Evolutionary conservation across 2,888 invertebrate genomes (phyloP).

Genomic region (Ochropleura plecta): DNA sequence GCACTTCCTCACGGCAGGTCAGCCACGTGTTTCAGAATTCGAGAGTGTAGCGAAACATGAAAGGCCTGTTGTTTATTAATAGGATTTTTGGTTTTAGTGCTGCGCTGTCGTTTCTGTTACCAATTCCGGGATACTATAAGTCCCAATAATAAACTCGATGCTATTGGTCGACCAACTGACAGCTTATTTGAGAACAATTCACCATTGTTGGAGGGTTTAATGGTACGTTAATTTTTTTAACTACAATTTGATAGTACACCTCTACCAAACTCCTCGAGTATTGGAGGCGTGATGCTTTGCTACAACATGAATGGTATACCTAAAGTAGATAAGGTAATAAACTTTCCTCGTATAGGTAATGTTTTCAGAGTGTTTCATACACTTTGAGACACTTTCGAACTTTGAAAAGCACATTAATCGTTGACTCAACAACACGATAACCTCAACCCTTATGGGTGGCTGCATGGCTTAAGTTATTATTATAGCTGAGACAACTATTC

Average conservation of each 20-base stretch:
- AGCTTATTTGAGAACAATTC: neutral
- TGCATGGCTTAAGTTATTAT: neutral
- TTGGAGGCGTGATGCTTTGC: no score
- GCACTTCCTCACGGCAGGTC: conserved; percentile 40
- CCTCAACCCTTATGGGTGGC: no score
- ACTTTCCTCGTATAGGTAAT: neutral
- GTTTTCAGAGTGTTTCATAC: neutral
- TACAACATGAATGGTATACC: neutral
- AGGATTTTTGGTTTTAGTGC: conserved; percentile 39
- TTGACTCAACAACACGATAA: neutral
- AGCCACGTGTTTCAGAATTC: conserved; percentile 22
- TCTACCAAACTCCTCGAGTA: no score
- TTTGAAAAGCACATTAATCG: no score
- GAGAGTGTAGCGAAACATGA: conserved; percentile 19
- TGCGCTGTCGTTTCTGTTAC: conserved; percentile 22
- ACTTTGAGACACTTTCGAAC: neutral
- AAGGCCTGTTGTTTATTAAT: conserved; percentile 47
- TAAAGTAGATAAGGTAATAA: neutral
- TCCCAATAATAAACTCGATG: conserved; percentile 4
- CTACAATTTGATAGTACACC: neutral
- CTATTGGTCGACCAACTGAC: neutral
- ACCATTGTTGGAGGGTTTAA: conserved; percentile 13
- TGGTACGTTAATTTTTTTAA: conserved; percentile 29
- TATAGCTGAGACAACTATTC: neutral
- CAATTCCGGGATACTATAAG: neutral